Percentiles rank a stretch among this genome's conserved stretches.
Evolutionary conservation across 2,797 vertebrate genomes (phyloP).

Genomic region (Lophotriccus pileatus): DNA sequence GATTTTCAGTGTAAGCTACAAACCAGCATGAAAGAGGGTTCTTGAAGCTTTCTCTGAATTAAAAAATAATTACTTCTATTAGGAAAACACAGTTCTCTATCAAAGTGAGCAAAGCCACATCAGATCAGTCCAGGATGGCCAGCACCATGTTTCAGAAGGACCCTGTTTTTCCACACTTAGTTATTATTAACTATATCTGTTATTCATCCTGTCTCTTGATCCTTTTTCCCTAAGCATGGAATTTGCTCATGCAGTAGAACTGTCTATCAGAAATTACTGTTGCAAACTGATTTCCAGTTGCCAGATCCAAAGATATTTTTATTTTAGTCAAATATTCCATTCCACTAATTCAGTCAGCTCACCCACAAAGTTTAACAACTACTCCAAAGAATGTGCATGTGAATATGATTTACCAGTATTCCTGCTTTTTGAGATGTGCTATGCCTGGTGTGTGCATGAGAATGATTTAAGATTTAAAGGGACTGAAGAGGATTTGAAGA

Average conservation of each 20-base stretch:
- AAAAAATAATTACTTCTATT: background rate
- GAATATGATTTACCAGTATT: constrained; percentile 6
- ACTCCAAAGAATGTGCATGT: background rate
- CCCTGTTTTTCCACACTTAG: background rate
- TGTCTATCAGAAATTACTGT: constrained; percentile 15
- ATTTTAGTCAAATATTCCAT: constrained; percentile 21
- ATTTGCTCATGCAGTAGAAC: background rate
- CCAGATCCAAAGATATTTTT: background rate
- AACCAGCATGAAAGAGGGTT: background rate
- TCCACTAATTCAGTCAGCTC: constrained; percentile 8
- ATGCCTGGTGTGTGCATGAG: background rate
- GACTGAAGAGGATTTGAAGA: constrained; percentile 15
- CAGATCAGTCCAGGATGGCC: background rate
- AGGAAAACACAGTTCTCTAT: background rate
- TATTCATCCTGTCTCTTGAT: background rate
- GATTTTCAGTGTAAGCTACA: background rate
- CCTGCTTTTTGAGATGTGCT: background rate
- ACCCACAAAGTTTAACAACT: background rate
- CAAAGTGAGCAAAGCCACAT: background rate
- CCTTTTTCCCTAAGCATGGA: background rate
- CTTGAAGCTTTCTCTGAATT: background rate
- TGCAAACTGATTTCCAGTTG: constrained; percentile 1
- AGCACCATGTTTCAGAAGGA: background rate
- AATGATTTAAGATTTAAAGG: constrained; percentile 22
- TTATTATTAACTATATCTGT: background rate